These are phyloP conservation scores for Sepioteuthis lessoniana DNA, from an alignment of 2,888 invertebrate genomes.

Conservation along the genomic window DNA sequence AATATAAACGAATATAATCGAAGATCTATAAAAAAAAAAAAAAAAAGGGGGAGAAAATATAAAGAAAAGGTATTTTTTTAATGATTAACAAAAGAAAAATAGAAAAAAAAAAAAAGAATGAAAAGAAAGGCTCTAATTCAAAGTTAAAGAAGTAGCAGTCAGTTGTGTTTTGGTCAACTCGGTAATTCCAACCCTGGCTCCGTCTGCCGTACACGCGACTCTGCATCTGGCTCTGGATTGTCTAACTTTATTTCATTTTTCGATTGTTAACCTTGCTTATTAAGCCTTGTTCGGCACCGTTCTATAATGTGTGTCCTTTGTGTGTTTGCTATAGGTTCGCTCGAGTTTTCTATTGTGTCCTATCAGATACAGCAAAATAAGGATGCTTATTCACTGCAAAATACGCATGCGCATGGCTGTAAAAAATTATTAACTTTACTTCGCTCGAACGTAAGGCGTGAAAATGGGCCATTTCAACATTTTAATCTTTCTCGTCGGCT, in stretches of 20 bases:
- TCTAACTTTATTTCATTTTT: neutral
- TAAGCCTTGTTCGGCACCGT: neutral
- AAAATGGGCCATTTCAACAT: no score
- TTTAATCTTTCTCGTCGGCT: no score
- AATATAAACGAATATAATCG: neutral
- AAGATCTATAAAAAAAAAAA: neutral
- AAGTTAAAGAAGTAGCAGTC: no score
- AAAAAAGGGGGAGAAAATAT: neutral
- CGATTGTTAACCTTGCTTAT: neutral
- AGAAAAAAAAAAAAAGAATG: neutral
- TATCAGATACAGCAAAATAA: neutral
- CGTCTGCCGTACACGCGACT: conserved; percentile 11
- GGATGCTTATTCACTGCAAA: neutral
- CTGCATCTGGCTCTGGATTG: neutral
- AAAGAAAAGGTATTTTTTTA: neutral
- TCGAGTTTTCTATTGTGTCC: neutral
- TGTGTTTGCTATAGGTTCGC: neutral
- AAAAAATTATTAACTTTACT: no score
- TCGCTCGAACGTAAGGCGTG: no score
- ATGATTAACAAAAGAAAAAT: neutral
- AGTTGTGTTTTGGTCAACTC: no score
- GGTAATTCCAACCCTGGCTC: neutral
- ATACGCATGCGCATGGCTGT: no score
- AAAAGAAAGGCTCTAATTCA: no score
- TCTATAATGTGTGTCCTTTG: neutral